Conservation (phyloP, 1,140 invertebrate genomes). For the Drosophila teissieri region DNA sequence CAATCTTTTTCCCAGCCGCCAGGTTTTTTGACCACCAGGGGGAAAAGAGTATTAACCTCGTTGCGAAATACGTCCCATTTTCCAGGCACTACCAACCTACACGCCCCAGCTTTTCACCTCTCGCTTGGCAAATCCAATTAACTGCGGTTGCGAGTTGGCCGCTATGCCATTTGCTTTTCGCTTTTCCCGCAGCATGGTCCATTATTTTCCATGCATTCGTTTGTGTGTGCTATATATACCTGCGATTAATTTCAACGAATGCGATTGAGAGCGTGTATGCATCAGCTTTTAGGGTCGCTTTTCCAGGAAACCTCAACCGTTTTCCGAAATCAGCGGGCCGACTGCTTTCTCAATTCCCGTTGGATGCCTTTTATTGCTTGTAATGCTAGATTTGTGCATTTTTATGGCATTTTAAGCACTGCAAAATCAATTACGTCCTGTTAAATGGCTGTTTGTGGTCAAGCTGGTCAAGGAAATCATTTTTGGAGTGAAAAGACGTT, state of each 20-base stretch:
- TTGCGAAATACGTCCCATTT: neutral
- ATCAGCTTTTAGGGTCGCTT: slow-evolving; percentile 36
- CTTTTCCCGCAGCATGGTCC: slow-evolving; percentile 29
- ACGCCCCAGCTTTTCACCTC: slow-evolving; percentile 7
- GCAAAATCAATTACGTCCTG: slow-evolving; percentile 61
- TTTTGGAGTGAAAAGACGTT: neutral
- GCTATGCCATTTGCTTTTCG: slow-evolving; percentile 37
- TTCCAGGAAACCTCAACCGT: slow-evolving; percentile 1
- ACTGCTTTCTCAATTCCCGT: slow-evolving; percentile 9
- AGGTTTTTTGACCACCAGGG: no score
- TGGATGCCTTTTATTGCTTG: slow-evolving; percentile 45
- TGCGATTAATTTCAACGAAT: slow-evolving; percentile 50
- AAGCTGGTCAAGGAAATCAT: slow-evolving; percentile 14
- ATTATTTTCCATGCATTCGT: slow-evolving; percentile 52
- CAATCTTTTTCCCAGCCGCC: no score
- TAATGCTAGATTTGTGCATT: slow-evolving; percentile 64
- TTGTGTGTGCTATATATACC: slow-evolving; percentile 28
- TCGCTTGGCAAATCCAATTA: slow-evolving; percentile 61
- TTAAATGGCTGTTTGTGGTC: slow-evolving; percentile 62
- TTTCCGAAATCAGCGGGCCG: neutral
- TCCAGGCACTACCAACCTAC: neutral
- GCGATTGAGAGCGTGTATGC: slow-evolving; percentile 12
- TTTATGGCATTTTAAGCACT: slow-evolving; percentile 69
- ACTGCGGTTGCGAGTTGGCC: slow-evolving; percentile 54
- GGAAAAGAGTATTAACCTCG: slow-evolving; percentile 19